Conservation (phyloP, 2,797 vertebrate genomes). For the Geotrypetes seraphini region DNA sequence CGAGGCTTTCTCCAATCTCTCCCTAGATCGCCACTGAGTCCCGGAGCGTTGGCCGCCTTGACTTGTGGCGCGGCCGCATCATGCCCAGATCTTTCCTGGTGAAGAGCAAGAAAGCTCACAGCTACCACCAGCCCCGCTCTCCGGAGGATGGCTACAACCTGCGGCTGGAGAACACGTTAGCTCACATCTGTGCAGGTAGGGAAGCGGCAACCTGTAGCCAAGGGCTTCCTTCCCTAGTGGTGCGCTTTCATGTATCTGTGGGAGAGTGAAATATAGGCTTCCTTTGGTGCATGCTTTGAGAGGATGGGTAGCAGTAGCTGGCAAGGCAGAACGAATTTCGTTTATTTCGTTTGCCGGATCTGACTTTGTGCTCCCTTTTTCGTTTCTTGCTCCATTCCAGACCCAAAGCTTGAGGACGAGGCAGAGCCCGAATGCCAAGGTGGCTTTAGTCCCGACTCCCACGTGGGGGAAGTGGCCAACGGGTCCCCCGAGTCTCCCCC, state of each 20-base stretch:
- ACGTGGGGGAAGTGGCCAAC: constrained; percentile 51
- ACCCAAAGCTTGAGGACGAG: too few relatives aligned
- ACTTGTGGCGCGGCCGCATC: constrained; percentile 5
- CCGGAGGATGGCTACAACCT: constrained; percentile 66
- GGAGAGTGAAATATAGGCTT: too few relatives aligned
- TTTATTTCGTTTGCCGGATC: too few relatives aligned
- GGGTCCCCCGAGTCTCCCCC: constrained; percentile 68
- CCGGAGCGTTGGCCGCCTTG: neutral
- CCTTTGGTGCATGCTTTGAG: too few relatives aligned
- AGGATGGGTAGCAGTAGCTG: too few relatives aligned
- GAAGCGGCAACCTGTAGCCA: too few relatives aligned
- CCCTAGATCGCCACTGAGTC: constrained; percentile 46
- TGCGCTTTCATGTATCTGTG: too few relatives aligned
- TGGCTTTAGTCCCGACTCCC: constrained; percentile 64
- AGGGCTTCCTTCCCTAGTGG: too few relatives aligned
- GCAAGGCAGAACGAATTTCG: too few relatives aligned
- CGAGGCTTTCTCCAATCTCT: constrained; percentile 28
- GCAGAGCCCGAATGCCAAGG: too few relatives aligned
- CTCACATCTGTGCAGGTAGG: constrained; percentile 80
- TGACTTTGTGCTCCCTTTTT: too few relatives aligned
- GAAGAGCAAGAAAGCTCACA: constrained; percentile 95
- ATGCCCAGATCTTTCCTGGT: constrained; percentile 96
- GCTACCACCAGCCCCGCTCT: constrained; percentile 82
- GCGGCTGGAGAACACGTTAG: constrained; percentile 60
- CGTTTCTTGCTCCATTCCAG: too few relatives aligned